Base-by-base conservation (phyloP, 2,888 invertebrate species). In the Noctua pronuba region DNA sequence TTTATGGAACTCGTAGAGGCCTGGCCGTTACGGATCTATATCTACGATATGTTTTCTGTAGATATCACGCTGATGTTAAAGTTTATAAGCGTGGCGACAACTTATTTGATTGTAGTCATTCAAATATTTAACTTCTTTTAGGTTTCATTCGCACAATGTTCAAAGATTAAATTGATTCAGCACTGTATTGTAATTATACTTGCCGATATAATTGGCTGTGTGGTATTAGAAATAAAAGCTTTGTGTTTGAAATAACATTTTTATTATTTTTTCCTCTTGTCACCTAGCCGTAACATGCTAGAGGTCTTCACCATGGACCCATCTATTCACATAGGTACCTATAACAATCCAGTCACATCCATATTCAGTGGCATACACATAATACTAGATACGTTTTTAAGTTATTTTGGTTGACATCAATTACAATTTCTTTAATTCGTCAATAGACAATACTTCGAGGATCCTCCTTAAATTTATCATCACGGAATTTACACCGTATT, bases 91-190 rank as follows among this genome's bases (percentile, higher is more conserved):
- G 92, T 95, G 6, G 92, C 94, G 35, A 94, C 95, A 0, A 95
- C 95, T 4, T 95, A 94, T 84, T 91, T 95, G 69, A 94, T 95
- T 87, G 91, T 95, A 55, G 92, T 95, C 38, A 92, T 95, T 84
- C 95, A 96, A 88, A 88, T 94, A 60, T 92, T 92, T 72, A 93
- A 94, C 83, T 92, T 76, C 71, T 94, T 72, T 52, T 82, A 81
- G 35, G 28, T 28, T 44, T 41, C 0, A 41, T 52, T 73, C 1
- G 2, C 24, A 73, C 44, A 35, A n/a, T 66, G 16, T 66, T 49
- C 1, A 44, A 66, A 18, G 4, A 41, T 73, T 79, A 28, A 28
- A 44, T 60, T 52, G 18, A 44, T 41, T 52, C 18, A 52, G 66
- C 79, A 67, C 79, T 24, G 35, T 60, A 66, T 79, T 73, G 31